Evolutionary conservation across 2,797 vertebrate genomes (phyloP).

Genomic region (Pachyuromys duprasi): DNA sequence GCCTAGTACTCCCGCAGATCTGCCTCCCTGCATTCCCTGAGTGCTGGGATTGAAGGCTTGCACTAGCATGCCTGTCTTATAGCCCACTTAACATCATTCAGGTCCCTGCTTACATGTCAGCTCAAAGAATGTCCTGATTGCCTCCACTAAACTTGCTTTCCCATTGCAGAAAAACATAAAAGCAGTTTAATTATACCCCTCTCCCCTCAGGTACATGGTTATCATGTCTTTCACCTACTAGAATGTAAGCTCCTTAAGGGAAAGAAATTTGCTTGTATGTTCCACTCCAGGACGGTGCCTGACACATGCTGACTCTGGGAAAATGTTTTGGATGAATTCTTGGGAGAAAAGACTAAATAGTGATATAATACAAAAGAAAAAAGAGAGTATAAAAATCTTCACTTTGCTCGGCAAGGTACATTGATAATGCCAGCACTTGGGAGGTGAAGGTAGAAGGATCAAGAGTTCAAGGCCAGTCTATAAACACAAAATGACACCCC

Average conservation of each 20-base stretch:
- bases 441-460: background rate
- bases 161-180: background rate
- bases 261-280: background rate
- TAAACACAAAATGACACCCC: background rate
- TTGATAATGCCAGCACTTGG: background rate
- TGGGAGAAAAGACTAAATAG: conserved; percentile 5
- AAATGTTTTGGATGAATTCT: background rate
- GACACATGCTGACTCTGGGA: background rate
- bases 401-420: no score
- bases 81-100: background rate
- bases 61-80: background rate
- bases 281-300: background rate
- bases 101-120: background rate
- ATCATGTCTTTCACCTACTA: background rate
- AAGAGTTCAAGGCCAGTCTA: background rate
- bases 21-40: background rate
- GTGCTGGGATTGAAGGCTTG: background rate
- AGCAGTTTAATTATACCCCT: background rate
- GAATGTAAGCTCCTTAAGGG: background rate
- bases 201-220: background rate
- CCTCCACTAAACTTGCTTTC: background rate
- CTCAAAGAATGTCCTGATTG: background rate
- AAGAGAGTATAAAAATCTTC: background rate
- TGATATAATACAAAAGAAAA: background rate
- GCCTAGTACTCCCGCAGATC: background rate